A percentile compares a stretch with the other conserved stretches of the same genome.
phyloP scores from a whole-genome alignment of 2,888 invertebrate species.

The Gandaritis pyraliata region DNA sequence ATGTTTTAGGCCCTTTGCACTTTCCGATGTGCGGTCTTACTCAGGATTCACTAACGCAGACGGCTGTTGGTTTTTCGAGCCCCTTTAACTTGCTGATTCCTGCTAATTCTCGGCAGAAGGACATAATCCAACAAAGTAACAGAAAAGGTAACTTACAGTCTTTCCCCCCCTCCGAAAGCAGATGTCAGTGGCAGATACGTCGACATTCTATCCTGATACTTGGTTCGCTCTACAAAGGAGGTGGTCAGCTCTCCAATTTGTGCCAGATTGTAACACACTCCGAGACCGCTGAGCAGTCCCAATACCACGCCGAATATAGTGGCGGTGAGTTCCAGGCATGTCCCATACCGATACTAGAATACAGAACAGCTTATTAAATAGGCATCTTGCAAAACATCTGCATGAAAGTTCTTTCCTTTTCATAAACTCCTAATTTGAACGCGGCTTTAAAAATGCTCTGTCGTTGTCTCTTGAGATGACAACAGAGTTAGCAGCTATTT shows the following conservation, averaged over 20 bases:
- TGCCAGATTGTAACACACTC: constrained; percentile 83
- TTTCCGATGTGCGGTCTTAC: too few species aligned
- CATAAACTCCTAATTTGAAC: too few species aligned
- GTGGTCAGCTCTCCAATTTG: constrained; percentile 86
- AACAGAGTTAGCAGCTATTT: too few species aligned
- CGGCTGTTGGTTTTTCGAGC: too few species aligned
- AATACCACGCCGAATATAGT: constrained; percentile 62
- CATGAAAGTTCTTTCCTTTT: neutral
- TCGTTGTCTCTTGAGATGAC: too few species aligned
- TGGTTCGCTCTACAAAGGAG: constrained; percentile 81
- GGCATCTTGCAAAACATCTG: neutral
- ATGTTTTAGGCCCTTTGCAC: too few species aligned
- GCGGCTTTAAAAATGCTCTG: too few species aligned
- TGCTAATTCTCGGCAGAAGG: too few species aligned
- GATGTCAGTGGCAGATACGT: constrained; percentile 65
- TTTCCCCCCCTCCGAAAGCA: constrained; percentile 69
- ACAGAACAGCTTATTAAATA: too few species aligned
- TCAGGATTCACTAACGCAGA: too few species aligned
- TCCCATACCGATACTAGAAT: constrained; percentile 70
- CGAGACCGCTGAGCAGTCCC: constrained; percentile 71
- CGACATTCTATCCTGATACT: constrained; percentile 57
- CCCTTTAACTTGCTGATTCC: too few species aligned
- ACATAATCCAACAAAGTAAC: too few species aligned
- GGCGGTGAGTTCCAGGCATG: constrained; percentile 65
- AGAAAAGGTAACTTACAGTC: constrained; percentile 59